Evolutionary conservation across 37 sponge, comb jelly and placozoan genomes (phyloP), one percentile per base, ranked within the genome.

Genomic region (Tethya wilhelma): DNA sequence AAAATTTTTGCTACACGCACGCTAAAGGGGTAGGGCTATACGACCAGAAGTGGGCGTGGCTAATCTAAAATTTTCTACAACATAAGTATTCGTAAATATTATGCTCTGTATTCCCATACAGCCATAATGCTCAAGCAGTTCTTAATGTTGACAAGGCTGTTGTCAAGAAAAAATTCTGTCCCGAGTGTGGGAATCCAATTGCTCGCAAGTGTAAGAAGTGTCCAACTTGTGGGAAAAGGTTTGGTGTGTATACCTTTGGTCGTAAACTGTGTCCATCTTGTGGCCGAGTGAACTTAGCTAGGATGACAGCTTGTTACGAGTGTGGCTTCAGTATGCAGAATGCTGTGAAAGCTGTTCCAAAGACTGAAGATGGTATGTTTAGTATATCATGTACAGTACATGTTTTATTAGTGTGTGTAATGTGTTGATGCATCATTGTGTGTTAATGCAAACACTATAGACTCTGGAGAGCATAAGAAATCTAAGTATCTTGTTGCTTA

Each of bases 191-290:
- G 17, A 58, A 56, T 23, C 75, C 36, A 30, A 42, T 83, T 14
- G 70, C 66, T 41, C 43, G 69, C 25, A 73, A 77, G 70, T 77
- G 73, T 69, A 82, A 83, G 79, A 89, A 89, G 71, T 83, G 84
- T 69, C 72, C 36, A 2, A 26, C 39, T 0, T 89, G 89, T 39
- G 71, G 64, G 32, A 89, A 83, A 53, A 78, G 49, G 31, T 89
- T 89, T 77, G 83, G 89, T 44, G 79, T 89, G 26, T 89, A 71
- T 63, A 78, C 83, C 37, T 83, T 89, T 71, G 83, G 83, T 34
- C 79, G 89, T 11, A 58, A 45, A 28, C 73, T 71, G 44, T 79
- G 84, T 56, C 56, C 66, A 17, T 38, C 6, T 11, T 83, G 84
- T 60, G 79, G 89, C 14, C 84, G 79, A 1, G 63, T 83, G 57